A percentile compares a stretch with the other conserved stretches of the same genome.
Conservation (phyloP, 2,113 vertebrate species). For the Riparia riparia region DNA sequence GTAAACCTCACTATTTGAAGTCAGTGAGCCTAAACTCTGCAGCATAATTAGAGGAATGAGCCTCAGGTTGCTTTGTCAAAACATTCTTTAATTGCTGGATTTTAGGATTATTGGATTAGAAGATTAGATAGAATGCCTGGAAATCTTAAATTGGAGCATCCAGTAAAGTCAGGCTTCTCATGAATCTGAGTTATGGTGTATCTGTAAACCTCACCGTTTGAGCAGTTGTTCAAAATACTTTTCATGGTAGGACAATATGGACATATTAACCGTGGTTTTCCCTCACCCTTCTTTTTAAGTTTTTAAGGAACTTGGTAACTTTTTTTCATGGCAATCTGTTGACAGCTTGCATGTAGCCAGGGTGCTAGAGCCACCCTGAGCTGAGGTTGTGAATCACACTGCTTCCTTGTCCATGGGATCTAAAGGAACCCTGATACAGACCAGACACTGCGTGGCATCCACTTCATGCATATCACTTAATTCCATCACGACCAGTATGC, state of each 20-base stretch:
- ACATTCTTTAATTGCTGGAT: slow-evolving; percentile 63
- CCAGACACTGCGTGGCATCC: background rate
- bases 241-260: background rate
- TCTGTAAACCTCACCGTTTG: background rate
- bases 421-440: background rate
- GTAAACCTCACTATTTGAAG: slow-evolving; percentile 2
- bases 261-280: background rate
- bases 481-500: background rate
- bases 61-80: slow-evolving; percentile 50
- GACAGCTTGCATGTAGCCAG: background rate
- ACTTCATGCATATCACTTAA: background rate
- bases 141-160: slow-evolving; percentile 41
- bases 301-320: background rate
- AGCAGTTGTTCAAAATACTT: background rate
- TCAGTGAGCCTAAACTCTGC: slow-evolving; percentile 8
- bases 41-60: slow-evolving; percentile 50
- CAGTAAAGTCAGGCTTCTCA: background rate
- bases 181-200: background rate
- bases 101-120: slow-evolving; percentile 68
- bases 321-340: background rate
- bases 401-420: background rate
- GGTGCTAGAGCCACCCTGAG: background rate
- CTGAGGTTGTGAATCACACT: background rate
- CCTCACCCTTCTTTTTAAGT: background rate
- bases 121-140: slow-evolving; percentile 47